Base-by-base conservation (phyloP, 2,888 invertebrate genomes). In the Lithophane semibrunnea region DNA sequence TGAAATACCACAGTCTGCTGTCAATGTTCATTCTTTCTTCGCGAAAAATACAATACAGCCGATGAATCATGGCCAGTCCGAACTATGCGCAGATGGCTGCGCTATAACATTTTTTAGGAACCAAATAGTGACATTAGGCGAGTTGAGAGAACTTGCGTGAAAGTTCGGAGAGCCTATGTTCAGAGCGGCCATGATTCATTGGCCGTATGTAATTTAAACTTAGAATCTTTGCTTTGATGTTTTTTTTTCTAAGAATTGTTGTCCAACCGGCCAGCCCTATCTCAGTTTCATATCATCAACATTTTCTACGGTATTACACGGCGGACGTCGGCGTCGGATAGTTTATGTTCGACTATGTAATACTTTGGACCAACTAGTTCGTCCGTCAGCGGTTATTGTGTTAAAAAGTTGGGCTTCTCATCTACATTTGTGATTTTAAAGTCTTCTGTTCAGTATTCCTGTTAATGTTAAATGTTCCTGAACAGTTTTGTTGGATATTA, bases 321-420 rank as follows among this genome's bases (percentile, higher is more conserved):
- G 75, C 77, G 74, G 54, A 52, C 84, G 73, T 80, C 77, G 77
- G 54, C 84, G 71, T 80, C 77, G 77, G 61, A 82, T 87, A 88
- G 87, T 88, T 88, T 87, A 86, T 73, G 76, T 70, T 79, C 75
- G 81, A 77, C 82, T 86, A 83, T 84, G 87, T 85, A 83, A 84
- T 83, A 86, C 80, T 79, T 85, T 79, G n/a, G 66, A 61, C 61
- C 64, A 69, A 74, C 76, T 75, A 71, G 66, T 68, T 72, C 70
- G 74, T 76, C 64, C 69, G 84, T 74, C 80, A 79, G 77, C 64
- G 64, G 79, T 79, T 86, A 87, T 85, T 83, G 73, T 75, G 77
- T 83, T 82, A 74, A 77, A 87, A 88, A 85, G 77, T 86, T 85
- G 10, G n/a, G 42, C 72, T 82, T 13, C 73, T 64, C 70, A 60